These are phyloP conservation scores for Rotaria sp. DNA, from an alignment of 2,888 invertebrate species.

Conservation along the genomic window DNA sequence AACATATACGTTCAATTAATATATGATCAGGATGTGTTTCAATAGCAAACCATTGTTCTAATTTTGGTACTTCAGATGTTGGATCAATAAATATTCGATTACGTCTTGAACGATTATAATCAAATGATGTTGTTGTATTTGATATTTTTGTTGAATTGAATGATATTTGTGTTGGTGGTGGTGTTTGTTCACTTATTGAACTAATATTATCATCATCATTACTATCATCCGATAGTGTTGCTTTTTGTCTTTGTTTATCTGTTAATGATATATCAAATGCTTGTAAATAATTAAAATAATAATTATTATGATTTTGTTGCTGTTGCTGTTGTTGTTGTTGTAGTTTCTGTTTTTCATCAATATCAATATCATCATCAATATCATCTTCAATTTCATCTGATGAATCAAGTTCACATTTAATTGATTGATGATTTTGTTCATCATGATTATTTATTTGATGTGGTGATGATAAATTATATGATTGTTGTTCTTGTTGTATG, in stretches of 20 bases:
- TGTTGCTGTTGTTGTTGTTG: slow-evolving; percentile 5
- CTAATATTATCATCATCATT: slow-evolving; percentile 26
- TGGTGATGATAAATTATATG: neutral
- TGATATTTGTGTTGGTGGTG: neutral
- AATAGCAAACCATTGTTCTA: slow-evolving; percentile 78
- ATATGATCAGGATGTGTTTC: slow-evolving; percentile 98
- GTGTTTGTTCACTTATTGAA: neutral
- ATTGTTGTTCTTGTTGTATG: neutral
- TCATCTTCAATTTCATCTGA: slow-evolving; percentile 8
- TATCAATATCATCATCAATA: neutral
- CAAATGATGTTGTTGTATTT: slow-evolving; percentile 59
- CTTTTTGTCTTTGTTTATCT: slow-evolving; percentile 14
- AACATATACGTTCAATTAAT: slow-evolving; percentile 91
- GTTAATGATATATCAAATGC: slow-evolving; percentile 26
- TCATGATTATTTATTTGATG: neutral
- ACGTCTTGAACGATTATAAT: slow-evolving; percentile 70
- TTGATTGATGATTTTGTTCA: neutral
- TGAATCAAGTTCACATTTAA: neutral
- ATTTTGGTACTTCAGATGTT: slow-evolving; percentile 76
- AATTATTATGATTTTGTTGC: neutral
- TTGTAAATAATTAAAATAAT: slow-evolving; percentile 15
- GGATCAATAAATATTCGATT: slow-evolving; percentile 98
- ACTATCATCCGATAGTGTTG: neutral
- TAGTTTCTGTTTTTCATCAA: neutral
- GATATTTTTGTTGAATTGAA: neutral